These are phyloP conservation scores for zebrafish (Danio rerio) DNA, from an alignment of 2,113 vertebrate species.

Conservation along the genomic window GRCz12tu NC_133192.1:15669001-15669500, in stretches of 20 bases:
- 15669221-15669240: neutral
- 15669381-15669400: no score
- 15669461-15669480: neutral
- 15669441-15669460: no score
- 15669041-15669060: constrained; percentile 71
- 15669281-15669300: no score
- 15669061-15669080: constrained; percentile 75
- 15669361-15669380: no score
- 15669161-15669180: no score
- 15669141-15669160: neutral
- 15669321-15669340: no score
- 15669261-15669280: no score
- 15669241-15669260: neutral
- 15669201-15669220: no score
- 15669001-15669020: neutral
- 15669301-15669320: no score
- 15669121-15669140: constrained; percentile 20
- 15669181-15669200: neutral
- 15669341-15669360: no score
- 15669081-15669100: constrained; percentile 71
- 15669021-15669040: constrained; percentile 69
- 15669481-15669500: constrained; percentile 77
- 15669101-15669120: constrained; percentile 78
- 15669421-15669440: no score
- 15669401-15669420: no score